Percentiles rank a stretch among this genome's conserved stretches.
phyloP scores from a whole-genome alignment of 2,797 vertebrate species.

The Mormyrops boulengeri region DNA sequence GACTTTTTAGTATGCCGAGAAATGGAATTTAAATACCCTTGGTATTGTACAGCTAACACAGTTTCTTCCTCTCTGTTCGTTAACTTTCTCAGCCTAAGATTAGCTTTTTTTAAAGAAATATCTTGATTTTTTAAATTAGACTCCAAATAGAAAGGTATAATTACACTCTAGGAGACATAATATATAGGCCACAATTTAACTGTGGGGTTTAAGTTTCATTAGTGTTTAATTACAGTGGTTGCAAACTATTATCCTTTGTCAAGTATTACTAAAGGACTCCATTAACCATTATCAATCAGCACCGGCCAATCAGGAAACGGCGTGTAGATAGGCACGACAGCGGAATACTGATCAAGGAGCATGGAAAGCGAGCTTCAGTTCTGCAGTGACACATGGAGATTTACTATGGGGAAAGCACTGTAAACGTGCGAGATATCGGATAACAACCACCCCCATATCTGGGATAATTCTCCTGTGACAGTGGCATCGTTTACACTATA shows the following conservation, averaged over 20 bases:
- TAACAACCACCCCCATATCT: not conserved
- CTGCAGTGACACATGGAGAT: not conserved
- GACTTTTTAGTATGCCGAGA: not conserved
- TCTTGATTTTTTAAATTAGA: conserved; percentile 20
- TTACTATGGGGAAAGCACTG: not conserved
- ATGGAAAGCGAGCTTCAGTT: not conserved
- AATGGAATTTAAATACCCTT: conserved; percentile 7
- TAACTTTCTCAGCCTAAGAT: not conserved
- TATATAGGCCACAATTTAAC: conserved; percentile 38
- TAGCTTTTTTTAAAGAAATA: conserved; percentile 6
- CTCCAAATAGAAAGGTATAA: conserved; percentile 39
- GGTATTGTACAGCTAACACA: not conserved
- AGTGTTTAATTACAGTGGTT: conserved; percentile 39
- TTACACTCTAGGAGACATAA: conserved; percentile 33
- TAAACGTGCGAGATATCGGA: conserved; percentile 53
- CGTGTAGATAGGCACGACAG: not conserved
- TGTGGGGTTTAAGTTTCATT: conserved; percentile 42
- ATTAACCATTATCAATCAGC: conserved; percentile 23
- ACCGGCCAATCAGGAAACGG: conserved; percentile 15
- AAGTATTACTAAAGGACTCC: conserved; percentile 24
- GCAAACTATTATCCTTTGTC: conserved; percentile 35
- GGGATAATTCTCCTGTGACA: conserved; percentile 6
- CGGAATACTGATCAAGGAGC: not conserved
- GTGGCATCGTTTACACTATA: conserved; percentile 50
- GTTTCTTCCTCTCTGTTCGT: not conserved